phyloP scores from a whole-genome alignment of 2,888 invertebrate genomes.

The Sesia bembeciformis region DNA sequence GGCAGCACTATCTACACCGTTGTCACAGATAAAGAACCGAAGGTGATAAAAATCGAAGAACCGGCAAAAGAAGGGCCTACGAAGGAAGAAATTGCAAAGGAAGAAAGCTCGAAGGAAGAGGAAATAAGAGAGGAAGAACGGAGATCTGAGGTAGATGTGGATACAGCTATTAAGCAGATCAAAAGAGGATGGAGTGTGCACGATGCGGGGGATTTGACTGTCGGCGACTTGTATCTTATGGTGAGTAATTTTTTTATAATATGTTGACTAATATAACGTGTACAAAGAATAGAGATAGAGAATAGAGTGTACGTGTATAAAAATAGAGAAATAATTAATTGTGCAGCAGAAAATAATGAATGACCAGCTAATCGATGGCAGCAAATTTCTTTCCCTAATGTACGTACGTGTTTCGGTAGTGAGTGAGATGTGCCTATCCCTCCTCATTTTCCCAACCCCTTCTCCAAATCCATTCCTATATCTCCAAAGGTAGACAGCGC shows the following conservation, averaged over 20 bases:
- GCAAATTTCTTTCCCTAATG: too few species aligned
- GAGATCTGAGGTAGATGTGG: constrained; percentile 44
- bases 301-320: too few species aligned
- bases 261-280: too few species aligned
- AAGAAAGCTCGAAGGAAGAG: constrained; percentile 5
- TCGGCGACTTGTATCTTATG: constrained; percentile 94
- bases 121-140: constrained; percentile 24
- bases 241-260: constrained; percentile 56
- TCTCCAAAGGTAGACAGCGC: too few species aligned
- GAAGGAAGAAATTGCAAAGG: constrained; percentile 12
- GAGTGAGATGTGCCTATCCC: too few species aligned
- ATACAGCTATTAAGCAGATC: constrained; percentile 55
- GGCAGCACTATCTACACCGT: constrained; percentile 54
- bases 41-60: constrained; percentile 9
- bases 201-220: constrained; percentile 85
- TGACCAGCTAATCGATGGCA: too few species aligned
- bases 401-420: too few species aligned
- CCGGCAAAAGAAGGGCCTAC: constrained; percentile 22
- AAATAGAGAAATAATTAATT: too few species aligned
- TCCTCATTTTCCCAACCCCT: too few species aligned
- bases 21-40: constrained; percentile 32
- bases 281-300: too few species aligned
- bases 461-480: too few species aligned
- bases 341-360: too few species aligned
- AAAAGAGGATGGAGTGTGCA: constrained; percentile 85